Percentiles rank a stretch among this genome's conserved stretches.
phyloP scores from a whole-genome alignment of 2,113 vertebrate genomes.

The Daubentonia madagascariensis region DNA sequence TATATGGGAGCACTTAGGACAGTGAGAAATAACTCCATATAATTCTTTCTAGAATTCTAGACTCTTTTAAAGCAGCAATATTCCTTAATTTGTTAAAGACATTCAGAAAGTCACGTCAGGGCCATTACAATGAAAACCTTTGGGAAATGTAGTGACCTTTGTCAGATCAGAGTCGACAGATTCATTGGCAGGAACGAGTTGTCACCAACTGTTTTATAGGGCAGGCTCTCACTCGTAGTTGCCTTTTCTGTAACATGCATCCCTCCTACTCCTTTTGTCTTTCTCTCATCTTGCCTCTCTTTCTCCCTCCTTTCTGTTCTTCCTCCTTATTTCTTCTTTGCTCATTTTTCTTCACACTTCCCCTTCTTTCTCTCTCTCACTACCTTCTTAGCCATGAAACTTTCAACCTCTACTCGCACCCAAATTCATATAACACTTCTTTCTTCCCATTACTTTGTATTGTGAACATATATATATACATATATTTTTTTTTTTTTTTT shows the following conservation, averaged over 20 bases:
- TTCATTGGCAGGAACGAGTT: neutral
- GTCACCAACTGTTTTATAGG: neutral
- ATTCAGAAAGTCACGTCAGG: neutral
- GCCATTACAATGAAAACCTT: neutral
- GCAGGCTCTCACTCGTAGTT: neutral
- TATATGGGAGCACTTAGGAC: neutral
- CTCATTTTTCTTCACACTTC: neutral
- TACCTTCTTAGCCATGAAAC: neutral
- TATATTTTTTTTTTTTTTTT: too few relatives aligned
- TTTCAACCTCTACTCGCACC: neutral
- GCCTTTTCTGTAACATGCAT: neutral
- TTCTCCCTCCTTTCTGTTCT: neutral
- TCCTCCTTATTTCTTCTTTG: neutral
- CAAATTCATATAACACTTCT: neutral
- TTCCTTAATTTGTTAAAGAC: neutral
- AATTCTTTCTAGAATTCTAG: neutral
- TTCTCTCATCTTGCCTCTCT: neutral
- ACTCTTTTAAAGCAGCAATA: neutral
- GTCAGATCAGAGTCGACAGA: neutral
- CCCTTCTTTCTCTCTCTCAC: neutral
- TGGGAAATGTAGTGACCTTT: neutral
- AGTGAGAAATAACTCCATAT: neutral
- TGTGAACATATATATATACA: too few relatives aligned
- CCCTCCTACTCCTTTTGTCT: neutral
- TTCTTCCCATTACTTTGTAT: neutral